Evolutionary conservation across 2,113 vertebrate species (phyloP), one percentile per base, ranked within the genome.

Genomic region (Pleuronectes platessa): DNA sequence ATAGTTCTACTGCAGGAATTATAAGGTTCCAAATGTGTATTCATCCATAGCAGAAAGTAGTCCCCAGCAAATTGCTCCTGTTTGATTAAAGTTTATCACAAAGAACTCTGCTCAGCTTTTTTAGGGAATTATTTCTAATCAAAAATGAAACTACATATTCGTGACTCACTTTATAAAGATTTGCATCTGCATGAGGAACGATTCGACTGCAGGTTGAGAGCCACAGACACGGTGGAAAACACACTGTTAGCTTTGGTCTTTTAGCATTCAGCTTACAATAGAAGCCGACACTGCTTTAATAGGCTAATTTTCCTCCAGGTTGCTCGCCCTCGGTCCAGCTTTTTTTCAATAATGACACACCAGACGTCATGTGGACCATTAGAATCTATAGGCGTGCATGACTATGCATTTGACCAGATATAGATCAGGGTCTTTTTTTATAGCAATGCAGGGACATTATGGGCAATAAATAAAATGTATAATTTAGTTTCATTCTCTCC

Each of bases 261-360:
- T 35, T 35, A 10, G 11, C 11, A 61, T 40, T 42, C 13, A 10
- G 9, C 4, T 37, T 2, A 21, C 10, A 13, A 62, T 20, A 71
- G 73, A 77, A 74, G 54, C 67, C 6, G 18, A 78, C 64, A 74
- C 62, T 61, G 78, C 78, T 86, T 75, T 65, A 78, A 82, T 14
- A 11, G 78, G 47, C 61, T 78, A 51, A 21, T 82, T 86, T 82
- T 88, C 76, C 84, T 85, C 37, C 62, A 51, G 81, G 74, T 26
- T 42, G 40, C 40, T 42, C 40, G 40, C 40, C 47, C 71, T 61
- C 15, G 0, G 27, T 55, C 17, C 49, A 74, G 54, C 60, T 79
- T 68, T 68, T 47, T 61, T 75, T 73, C 70, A 81, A 27, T 78
- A 73, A 75, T 68, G 61, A 70, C 27, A 45, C 14, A 85, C 83